Conservation (phyloP, 2,113 vertebrate genomes). For the Callipepla squamata region DNA sequence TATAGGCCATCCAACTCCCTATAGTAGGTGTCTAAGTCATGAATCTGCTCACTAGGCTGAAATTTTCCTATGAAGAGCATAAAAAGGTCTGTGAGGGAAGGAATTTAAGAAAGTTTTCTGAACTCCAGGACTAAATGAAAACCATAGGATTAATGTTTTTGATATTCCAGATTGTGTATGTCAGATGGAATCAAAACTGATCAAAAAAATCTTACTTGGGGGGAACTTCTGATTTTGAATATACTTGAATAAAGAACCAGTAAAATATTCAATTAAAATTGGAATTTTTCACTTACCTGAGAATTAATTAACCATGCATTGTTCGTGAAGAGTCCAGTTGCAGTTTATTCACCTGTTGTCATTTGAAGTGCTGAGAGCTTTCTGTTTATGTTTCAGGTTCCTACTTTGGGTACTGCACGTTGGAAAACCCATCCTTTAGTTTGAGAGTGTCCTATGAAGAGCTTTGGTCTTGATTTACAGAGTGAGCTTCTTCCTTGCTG, state of each 20-base stretch:
- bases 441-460: not conserved
- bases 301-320: not conserved
- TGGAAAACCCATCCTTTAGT: not conserved
- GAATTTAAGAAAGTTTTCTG: not conserved
- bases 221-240: not conserved
- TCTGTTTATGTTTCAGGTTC: not conserved
- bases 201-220: not conserved
- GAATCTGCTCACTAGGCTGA: not conserved
- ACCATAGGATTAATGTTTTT: rapidly evolving
- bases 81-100: not conserved
- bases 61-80: not conserved
- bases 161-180: not conserved
- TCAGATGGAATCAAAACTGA: not conserved
- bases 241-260: not conserved
- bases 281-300: not conserved
- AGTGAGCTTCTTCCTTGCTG: not conserved
- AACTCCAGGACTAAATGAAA: not conserved
- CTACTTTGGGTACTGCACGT: not conserved
- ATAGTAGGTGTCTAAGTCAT: not conserved
- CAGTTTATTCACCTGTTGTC: too few relatives aligned
- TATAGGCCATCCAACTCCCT: not conserved
- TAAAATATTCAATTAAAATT: not conserved
- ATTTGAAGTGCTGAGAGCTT: not conserved
- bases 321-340: not conserved
- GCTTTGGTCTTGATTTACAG: not conserved